Base-by-base conservation (phyloP, 2,888 invertebrate genomes). In the Drosophila histrio region DNA sequence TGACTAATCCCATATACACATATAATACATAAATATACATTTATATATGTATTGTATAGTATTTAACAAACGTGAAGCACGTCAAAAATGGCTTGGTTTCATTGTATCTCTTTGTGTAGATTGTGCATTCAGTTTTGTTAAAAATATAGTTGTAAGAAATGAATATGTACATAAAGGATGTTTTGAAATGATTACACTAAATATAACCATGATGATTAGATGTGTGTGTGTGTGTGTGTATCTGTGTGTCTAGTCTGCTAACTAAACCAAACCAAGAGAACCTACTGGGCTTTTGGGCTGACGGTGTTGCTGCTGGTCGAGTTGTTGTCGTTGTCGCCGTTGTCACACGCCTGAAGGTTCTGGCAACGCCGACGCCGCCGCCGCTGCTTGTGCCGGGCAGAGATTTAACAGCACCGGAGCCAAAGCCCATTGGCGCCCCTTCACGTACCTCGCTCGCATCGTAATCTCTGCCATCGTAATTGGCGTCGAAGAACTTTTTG, bases 401-500 rank as follows among this genome's bases (percentile, higher is more conserved):
- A 72, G 83, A 85, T 78, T 91, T 91, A 54, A 64, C 89, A 75
- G 88, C 85, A 74, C 91, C 91, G 41, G 91, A 88, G 83, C 96
- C 96, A 90, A 94, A 94, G 84, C 97, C 97, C 95, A 97, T 95
- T 57, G 94, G 94, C 91, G 96, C 96, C 87, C 97, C 97, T 89
- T 96, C 96, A 85, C 99, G 94, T 90, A 96, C 96, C 77, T 94
- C 95, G 90, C 97, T 92, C 62, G 99, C 96, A 93, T 98, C 97
- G 93, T 99, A 99, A 77, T 97, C 97, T 90, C 95, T 94, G 91
- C 98, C 98, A 92, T 96, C 96, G 94, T 98, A 98, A 94, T 99
- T 99, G 89, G 98, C 98, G 93, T 99, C 99, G 93, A 98, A 99
- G 94, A 99, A 99, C 93, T 98, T 98, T 95, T 99, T 99, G 95